Percentiles rank a stretch among this genome's conserved stretches.
Conservation (phyloP, 1,140 invertebrate genomes). For the Drosophila persimilis region DNA sequence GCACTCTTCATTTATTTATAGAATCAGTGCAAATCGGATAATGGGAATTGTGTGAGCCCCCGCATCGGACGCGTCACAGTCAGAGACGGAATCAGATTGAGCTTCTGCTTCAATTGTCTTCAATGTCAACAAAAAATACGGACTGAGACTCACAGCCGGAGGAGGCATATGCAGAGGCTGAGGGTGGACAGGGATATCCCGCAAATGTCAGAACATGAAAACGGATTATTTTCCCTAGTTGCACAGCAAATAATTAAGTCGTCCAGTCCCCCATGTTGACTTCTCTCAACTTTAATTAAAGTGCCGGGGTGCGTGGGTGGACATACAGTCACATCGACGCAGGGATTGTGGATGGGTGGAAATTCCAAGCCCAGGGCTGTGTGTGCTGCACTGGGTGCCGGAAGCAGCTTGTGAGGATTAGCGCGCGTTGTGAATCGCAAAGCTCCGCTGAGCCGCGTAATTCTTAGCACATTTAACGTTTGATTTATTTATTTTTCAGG, state of each 20-base stretch:
- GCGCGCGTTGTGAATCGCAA: background rate
- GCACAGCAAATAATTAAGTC: conserved; percentile 52
- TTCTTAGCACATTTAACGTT: background rate
- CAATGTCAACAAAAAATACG: conserved; percentile 2
- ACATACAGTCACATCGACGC: too few species aligned
- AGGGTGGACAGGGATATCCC: background rate
- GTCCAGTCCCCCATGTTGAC: background rate
- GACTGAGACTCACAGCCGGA: too few species aligned
- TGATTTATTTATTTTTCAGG: conserved; percentile 3
- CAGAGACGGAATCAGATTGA: conserved; percentile 5
- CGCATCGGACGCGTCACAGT: background rate
- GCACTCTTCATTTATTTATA: conserved; percentile 51
- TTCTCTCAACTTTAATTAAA: conserved; percentile 21
- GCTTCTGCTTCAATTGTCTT: conserved; percentile 14
- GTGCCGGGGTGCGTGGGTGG: background rate
- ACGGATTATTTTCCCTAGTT: conserved; percentile 32
- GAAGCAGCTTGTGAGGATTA: too few species aligned
- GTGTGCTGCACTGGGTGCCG: too few species aligned
- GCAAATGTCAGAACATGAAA: conserved; percentile 15
- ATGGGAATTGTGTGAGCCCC: conserved; percentile 21
- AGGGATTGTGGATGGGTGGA: background rate
- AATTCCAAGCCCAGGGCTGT: too few species aligned
- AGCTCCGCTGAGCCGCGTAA: background rate
- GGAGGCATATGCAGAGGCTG: background rate
- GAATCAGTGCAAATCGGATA: conserved; percentile 16